Evolutionary conservation across 2,888 invertebrate species (phyloP), one percentile per base, ranked within the genome.

Genomic region (Pandemis cinnamomeana): DNA sequence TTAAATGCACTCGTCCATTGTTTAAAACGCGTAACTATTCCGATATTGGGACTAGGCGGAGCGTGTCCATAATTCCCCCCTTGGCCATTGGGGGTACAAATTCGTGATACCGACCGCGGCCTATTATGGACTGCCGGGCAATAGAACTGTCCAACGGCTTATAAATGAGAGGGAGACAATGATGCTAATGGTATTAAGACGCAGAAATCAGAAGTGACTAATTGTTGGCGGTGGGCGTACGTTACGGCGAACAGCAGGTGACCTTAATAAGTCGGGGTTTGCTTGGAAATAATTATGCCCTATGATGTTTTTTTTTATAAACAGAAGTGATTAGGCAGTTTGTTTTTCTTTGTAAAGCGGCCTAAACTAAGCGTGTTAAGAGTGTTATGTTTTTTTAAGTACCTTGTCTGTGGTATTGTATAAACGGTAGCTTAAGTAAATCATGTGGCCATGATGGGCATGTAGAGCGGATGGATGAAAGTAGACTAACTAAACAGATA

Each of bases 111-210:
- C 80, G 80, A 83, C 83, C 84, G 84, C 82, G 82, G 80, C 87
- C 90, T 81, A 86, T 89, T 91, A 91, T 89, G 89, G 90, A 84
- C 82, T 80, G 84, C 81, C 80, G 84, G 79, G 89, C 91, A 90
- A 92, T 92, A 91, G 89, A 92, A 90, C 90, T 91, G 91, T 91
- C 91, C 82, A 80, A 78, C 80, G 83, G 84, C 88, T 91, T 93
- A 93, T 93, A 92, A 93, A 94, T 90, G 91, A 87, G 84, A 81
- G 78, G 80, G 83, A 87, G 90, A 91, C 92, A 92, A 92, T 91
- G 89, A 90, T 86, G 86, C 88, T 91, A 91, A 92, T 89, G 90
- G 88, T 89, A 93, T 93, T 91, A 93, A 91, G 88, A 72, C 72
- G 63, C 48, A 10, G 58, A 46, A 74, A 71, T 74, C 74, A 74